Evolutionary conservation across 2,113 vertebrate genomes (phyloP).

Genomic region (Oryzias woworae): DNA sequence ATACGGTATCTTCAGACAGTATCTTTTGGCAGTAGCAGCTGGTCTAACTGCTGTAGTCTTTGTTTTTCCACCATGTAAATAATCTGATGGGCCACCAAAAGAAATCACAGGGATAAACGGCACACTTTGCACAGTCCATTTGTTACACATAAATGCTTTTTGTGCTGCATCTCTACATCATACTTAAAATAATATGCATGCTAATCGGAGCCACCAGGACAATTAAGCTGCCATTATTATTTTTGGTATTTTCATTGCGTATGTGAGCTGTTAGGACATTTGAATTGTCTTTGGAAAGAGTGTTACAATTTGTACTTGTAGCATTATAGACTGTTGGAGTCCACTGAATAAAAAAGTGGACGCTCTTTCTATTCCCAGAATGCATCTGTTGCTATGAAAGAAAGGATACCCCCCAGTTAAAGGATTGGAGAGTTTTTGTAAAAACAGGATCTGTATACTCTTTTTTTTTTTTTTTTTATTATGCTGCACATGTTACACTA

Average conservation of each 20-base stretch:
- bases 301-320: slow-evolving; percentile 2
- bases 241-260: slow-evolving; percentile 61
- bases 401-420: neutral
- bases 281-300: slow-evolving; percentile 32
- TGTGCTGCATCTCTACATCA: slow-evolving; percentile 64
- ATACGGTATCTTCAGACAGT: slow-evolving; percentile 68
- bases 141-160: slow-evolving; percentile 70
- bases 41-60: slow-evolving; percentile 68
- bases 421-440: neutral
- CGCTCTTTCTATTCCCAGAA: neutral
- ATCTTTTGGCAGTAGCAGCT: slow-evolving; percentile 74
- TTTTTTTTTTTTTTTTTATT: too few relatives aligned
- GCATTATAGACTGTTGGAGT: slow-evolving; percentile 13
- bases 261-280: slow-evolving; percentile 47
- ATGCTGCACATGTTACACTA: slow-evolving; percentile 14
- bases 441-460: too few relatives aligned
- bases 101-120: slow-evolving; percentile 69
- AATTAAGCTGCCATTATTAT: slow-evolving; percentile 67
- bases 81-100: slow-evolving; percentile 77
- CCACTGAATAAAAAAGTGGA: neutral
- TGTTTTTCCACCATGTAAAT: slow-evolving; percentile 70
- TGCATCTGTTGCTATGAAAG: slow-evolving; percentile 1
- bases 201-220: slow-evolving; percentile 70
- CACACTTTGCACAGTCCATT: slow-evolving; percentile 74
- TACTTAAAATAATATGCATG: slow-evolving; percentile 63